Evolutionary conservation across 2,113 vertebrate species (phyloP), one percentile per base, ranked within the genome.

Genomic region (Sinocyclocheilus grahami): DNA sequence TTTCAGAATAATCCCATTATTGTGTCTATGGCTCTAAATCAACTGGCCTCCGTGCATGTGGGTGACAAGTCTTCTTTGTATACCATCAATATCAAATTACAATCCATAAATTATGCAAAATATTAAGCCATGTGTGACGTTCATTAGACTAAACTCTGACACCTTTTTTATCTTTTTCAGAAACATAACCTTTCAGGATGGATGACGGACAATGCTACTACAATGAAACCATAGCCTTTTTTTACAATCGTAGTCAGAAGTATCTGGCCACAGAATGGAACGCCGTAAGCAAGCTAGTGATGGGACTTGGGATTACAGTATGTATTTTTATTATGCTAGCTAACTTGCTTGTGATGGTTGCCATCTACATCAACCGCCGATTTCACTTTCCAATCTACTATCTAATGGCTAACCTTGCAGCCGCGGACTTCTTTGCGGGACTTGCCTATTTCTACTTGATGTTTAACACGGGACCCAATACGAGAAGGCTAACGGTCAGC

Each of bases 321-420:
- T 99, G 98, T 87, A 97, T 99, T 94, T 99, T 99, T 94, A 99
- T 99, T 94, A 99, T 99, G 98, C 92, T 99, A 82, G 98, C 98
- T 92, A 99, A 99, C 94, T 93, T 99, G 0, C 95, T 99, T 79
- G 98, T 99, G 91, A 99, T 99, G 98, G 96, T 99, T 87, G 98
- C 98, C 88, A 99, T 99, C 94, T 99, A 99, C 2, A 96, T 99
- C 92, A 99, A 99, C 94, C 96, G 97, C 39, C 95, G 98, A 86
- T 99, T 99, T 93, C 98, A 99, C 91, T 99, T 99, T 89, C 98
- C 98, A 95, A 99, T 99, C 94, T 99, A 99, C 96, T 99, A 99
- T 92, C 94, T 99, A 91, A 99, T 99, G 98, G 98, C 98, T 86
- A 99, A 99, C 90, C 94, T 99, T 92, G 98, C 98, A 0, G 98